Percentiles rank a stretch among this genome's conserved stretches.
phyloP scores from a whole-genome alignment of 2,888 invertebrate species.

The Drosophila phalerata region DNA sequence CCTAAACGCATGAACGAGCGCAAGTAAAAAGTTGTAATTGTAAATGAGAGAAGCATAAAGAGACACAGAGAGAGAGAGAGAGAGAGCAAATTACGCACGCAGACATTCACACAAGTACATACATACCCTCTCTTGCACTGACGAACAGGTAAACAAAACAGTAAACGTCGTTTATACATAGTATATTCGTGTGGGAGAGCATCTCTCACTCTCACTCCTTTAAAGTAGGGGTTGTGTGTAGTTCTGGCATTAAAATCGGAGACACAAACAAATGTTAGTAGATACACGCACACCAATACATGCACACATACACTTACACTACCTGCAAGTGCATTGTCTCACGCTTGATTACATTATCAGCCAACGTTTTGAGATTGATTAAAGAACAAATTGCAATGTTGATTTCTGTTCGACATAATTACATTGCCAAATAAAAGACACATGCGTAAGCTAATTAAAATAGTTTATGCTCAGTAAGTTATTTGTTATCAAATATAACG shows the following conservation, averaged over 20 bases:
- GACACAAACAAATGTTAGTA: constrained; percentile 19
- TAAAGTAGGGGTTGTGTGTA: constrained; percentile 51
- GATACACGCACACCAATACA: constrained; percentile 5
- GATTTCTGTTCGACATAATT: not conserved
- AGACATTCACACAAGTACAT: constrained; percentile 17
- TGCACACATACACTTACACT: constrained; percentile 8
- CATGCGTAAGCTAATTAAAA: not conserved
- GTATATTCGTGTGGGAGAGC: constrained; percentile 44
- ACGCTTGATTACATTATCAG: constrained; percentile 55
- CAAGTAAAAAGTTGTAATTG: constrained; percentile 50
- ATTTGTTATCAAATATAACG: not conserved
- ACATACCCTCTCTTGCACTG: constrained; percentile 29
- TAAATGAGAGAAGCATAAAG: constrained; percentile 27
- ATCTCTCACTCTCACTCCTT: constrained; percentile 28
- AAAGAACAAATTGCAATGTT: constrained; percentile 17
- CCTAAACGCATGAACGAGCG: constrained; percentile 49
- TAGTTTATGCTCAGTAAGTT: not conserved
- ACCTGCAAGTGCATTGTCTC: constrained; percentile 23
- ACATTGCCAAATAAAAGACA: not conserved
- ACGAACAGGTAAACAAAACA: constrained; percentile 66
- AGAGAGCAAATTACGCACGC: constrained; percentile 28
- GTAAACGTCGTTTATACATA: constrained; percentile 57
- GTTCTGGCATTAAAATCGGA: constrained; percentile 46
- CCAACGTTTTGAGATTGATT: constrained; percentile 36
- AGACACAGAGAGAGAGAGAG: constrained; percentile 16